Conservation (phyloP, 1,140 invertebrate species). For the Pomacea maculata region DNA sequence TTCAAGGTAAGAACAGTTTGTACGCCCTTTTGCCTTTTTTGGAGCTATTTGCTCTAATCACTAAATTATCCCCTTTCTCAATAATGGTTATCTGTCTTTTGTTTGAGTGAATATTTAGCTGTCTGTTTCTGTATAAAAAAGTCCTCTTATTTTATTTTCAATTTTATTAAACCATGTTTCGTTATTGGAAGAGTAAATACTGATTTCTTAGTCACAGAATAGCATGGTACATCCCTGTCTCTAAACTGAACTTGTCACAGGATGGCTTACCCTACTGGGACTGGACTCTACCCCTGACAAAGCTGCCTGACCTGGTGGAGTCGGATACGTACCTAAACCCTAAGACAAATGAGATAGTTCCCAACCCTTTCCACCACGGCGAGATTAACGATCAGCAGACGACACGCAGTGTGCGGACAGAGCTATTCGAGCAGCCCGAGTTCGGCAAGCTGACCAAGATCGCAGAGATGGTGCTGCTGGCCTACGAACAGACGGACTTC, state of each 20-base stretch:
- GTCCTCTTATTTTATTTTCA: no score
- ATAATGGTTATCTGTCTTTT: no score
- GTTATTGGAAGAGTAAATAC: no score
- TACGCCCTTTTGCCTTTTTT: no score
- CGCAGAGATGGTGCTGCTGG: slow-evolving; percentile 29
- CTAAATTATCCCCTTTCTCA: no score
- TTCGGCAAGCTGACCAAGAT: slow-evolving; percentile 25
- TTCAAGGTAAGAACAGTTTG: not conserved
- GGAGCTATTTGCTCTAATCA: no score
- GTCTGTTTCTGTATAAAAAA: no score
- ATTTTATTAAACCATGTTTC: no score
- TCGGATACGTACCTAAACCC: slow-evolving; percentile 22
- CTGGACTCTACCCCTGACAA: slow-evolving; percentile 32
- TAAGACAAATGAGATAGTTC: not conserved
- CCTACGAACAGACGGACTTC: slow-evolving; percentile 37
- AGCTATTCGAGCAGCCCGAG: slow-evolving; percentile 23
- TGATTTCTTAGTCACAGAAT: no score
- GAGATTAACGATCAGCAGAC: not conserved
- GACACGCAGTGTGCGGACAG: slow-evolving; percentile 4
- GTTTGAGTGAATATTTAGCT: no score
- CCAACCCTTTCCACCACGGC: slow-evolving; percentile 32
- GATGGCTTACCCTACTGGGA: slow-evolving; percentile 38
- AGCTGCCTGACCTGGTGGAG: slow-evolving; percentile 22
- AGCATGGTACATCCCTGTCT: no score
- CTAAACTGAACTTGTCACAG: not conserved